Evolutionary conservation across 2,797 vertebrate genomes (phyloP).

Genomic region (Champsocephalus esox): DNA sequence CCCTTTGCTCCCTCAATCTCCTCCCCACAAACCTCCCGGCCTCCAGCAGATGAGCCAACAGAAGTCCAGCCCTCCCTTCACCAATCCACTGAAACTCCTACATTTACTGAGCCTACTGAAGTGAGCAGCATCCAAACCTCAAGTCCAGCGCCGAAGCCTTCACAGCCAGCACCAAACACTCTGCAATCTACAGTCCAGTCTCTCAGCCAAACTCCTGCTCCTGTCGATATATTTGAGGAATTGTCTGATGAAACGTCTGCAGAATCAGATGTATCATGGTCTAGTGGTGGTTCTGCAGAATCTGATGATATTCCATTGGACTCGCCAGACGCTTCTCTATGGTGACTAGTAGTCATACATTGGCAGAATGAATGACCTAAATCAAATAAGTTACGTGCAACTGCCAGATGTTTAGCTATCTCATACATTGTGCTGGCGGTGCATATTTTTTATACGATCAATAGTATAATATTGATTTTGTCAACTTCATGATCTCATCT

Average conservation of each 20-base stretch:
- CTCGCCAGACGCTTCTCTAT: neutral
- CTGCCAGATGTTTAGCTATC: neutral
- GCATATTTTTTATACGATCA: slow-evolving; percentile 4
- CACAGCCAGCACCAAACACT: neutral
- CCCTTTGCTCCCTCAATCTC: neutral
- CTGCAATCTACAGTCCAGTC: neutral
- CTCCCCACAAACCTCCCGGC: too few species aligned
- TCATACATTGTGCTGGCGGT: neutral
- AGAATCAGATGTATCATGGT: neutral
- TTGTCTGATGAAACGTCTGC: neutral
- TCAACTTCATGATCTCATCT: slow-evolving; percentile 3
- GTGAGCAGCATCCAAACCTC: neutral
- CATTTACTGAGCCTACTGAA: neutral
- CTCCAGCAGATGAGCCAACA: slow-evolving; percentile 9
- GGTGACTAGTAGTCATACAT: neutral
- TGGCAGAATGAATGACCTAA: neutral
- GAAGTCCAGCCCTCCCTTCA: neutral
- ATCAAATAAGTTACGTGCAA: neutral
- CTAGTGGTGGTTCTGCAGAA: neutral
- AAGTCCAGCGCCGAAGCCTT: neutral
- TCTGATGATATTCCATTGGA: neutral
- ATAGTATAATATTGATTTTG: slow-evolving; percentile 8
- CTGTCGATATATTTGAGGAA: neutral
- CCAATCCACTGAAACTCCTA: neutral
- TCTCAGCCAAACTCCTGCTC: neutral